These are phyloP conservation scores for Thamnaconus septentrionalis DNA, from an alignment of 2,113 vertebrate genomes.

Conservation along the genomic window DNA sequence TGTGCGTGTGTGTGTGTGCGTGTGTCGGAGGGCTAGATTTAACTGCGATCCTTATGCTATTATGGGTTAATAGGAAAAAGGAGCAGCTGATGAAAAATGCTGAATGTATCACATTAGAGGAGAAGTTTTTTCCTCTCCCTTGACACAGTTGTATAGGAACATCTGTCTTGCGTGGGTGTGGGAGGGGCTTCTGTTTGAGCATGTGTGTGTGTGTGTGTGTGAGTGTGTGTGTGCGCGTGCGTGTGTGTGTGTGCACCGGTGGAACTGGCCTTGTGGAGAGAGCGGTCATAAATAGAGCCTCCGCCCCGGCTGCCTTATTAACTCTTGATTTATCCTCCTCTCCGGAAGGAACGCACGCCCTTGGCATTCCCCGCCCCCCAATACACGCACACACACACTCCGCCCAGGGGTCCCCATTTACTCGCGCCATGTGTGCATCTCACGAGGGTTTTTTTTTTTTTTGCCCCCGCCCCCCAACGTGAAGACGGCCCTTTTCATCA, in stretches of 20 bases:
- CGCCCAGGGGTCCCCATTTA: conserved; percentile 59
- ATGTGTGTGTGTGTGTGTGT: conserved; percentile 22
- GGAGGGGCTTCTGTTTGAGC: conserved; percentile 36
- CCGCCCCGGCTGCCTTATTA: conserved; percentile 63
- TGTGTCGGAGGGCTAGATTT: conserved; percentile 37
- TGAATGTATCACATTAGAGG: conserved; percentile 45
- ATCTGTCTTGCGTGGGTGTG: conserved; percentile 21
- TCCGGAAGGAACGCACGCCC: conserved; percentile 58
- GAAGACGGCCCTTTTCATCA: conserved; percentile 30
- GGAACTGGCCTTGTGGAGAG: conserved; percentile 64
- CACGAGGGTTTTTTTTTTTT: conserved; percentile 2
- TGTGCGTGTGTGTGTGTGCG: conserved; percentile 12
- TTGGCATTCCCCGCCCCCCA: conserved; percentile 38
- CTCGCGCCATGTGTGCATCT: conserved; percentile 34
- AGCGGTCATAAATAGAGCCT: conserved; percentile 65
- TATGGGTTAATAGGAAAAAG: conserved; percentile 58
- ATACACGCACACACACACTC: conserved; percentile 23
- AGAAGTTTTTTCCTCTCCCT: conserved; percentile 14
- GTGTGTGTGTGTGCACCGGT: conserved; percentile 39
- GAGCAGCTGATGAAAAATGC: conserved; percentile 51
- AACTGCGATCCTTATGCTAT: conserved; percentile 44
- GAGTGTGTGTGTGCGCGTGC: conserved; percentile 22
- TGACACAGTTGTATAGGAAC: conserved; percentile 35
- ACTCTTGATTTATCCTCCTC: conserved; percentile 66
- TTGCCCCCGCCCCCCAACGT: background rate